Conservation (phyloP, 2,888 invertebrate genomes). For the Sarcophaga variegata region DNA sequence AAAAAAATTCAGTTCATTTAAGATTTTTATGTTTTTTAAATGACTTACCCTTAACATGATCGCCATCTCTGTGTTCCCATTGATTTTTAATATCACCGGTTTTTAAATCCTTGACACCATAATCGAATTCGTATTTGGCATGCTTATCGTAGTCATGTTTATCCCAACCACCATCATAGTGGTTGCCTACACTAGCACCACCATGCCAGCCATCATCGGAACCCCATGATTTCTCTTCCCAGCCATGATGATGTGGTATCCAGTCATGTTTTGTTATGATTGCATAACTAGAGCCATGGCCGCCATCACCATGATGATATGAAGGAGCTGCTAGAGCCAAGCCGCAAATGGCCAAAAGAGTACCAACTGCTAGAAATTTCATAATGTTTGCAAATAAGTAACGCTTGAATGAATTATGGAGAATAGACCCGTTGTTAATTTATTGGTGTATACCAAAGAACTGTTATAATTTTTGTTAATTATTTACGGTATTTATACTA, state of each 20-base stretch:
- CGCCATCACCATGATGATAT: slow-evolving; percentile 67
- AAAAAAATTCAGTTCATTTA: not conserved
- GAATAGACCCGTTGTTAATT: slow-evolving; percentile 22
- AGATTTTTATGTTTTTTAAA: too few species aligned
- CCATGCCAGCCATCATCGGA: slow-evolving; percentile 58
- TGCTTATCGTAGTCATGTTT: slow-evolving; percentile 78
- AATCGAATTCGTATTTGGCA: slow-evolving; percentile 82
- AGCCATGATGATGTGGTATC: slow-evolving; percentile 65
- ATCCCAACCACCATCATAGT: slow-evolving; percentile 71
- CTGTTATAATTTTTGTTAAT: slow-evolving; percentile 57
- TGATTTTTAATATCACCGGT: slow-evolving; percentile 83
- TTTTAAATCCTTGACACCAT: slow-evolving; percentile 82
- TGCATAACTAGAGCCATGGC: slow-evolving; percentile 75
- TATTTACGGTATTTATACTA: slow-evolving; percentile 57
- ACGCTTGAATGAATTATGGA: slow-evolving; percentile 26
- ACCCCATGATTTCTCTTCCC: slow-evolving; percentile 41
- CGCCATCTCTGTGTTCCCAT: slow-evolving; percentile 83
- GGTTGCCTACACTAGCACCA: slow-evolving; percentile 32
- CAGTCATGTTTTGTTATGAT: slow-evolving; percentile 76
- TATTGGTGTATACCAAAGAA: slow-evolving; percentile 39
- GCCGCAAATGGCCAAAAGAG: slow-evolving; percentile 66
- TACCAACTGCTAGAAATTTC: slow-evolving; percentile 57
- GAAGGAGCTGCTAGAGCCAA: slow-evolving; percentile 72
- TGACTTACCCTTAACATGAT: slow-evolving; percentile 81
- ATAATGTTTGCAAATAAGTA: slow-evolving; percentile 21